These are phyloP conservation scores for Apomyelois bistriatella DNA, from an alignment of 2,888 invertebrate genomes.

Conservation along the genomic window DNA sequence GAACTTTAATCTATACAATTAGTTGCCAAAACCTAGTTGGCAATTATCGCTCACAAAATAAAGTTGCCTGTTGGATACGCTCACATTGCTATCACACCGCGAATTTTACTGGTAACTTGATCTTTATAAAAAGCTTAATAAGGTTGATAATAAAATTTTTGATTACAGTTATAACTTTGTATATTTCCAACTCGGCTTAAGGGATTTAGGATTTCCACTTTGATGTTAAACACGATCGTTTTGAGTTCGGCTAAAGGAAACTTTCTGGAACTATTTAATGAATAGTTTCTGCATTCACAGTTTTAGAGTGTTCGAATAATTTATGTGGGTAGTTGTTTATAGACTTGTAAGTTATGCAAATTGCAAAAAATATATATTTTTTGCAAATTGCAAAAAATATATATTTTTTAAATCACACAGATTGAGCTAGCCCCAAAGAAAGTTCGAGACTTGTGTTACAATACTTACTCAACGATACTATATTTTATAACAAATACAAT, in stretches of 20 bases:
- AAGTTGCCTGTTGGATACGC: conserved; percentile 58
- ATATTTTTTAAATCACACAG: too few relatives aligned
- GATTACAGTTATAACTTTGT: conserved; percentile 28
- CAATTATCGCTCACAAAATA: conserved; percentile 71
- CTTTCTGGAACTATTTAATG: conserved; percentile 56
- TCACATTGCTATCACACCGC: conserved; percentile 44
- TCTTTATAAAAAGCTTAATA: conserved; percentile 25
- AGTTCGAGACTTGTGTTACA: too few relatives aligned
- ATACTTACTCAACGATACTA: too few relatives aligned
- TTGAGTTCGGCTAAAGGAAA: conserved; percentile 59
- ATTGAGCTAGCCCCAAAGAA: too few relatives aligned
- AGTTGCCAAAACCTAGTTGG: conserved; percentile 65
- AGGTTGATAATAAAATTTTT: conserved; percentile 25
- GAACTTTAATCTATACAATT: conserved; percentile 69
- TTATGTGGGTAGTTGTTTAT: conserved; percentile 11
- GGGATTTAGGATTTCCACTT: conserved; percentile 70
- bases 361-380: neutral
- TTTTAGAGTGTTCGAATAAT: conserved; percentile 25
- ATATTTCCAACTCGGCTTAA: conserved; percentile 64
- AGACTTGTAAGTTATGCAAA: neutral
- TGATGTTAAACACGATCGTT: conserved; percentile 65
- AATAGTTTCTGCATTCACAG: conserved; percentile 37
- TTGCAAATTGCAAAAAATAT: too few relatives aligned
- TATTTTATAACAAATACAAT: too few relatives aligned
- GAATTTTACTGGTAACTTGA: conserved; percentile 22